These are phyloP conservation scores for Drosophila setosimentum DNA, from an alignment of 2,888 invertebrate genomes.

Conservation along the genomic window DNA sequence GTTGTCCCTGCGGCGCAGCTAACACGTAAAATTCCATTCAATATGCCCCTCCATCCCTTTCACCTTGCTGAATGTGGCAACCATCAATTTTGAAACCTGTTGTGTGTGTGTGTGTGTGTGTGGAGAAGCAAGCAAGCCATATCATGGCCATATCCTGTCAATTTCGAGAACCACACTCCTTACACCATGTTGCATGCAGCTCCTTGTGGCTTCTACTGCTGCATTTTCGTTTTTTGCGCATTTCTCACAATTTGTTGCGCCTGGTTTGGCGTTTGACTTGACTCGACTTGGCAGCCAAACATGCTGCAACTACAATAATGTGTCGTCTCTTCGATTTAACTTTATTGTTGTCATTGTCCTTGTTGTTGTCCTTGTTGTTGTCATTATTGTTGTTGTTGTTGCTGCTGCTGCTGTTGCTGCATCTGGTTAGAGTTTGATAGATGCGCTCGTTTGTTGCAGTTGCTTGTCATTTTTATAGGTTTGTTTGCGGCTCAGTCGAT, in stretches of 20 bases:
- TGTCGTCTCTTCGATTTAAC: conserved; percentile 59
- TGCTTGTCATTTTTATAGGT: conserved; percentile 79
- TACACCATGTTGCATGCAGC: conserved; percentile 28
- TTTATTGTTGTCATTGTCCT: conserved; percentile 9
- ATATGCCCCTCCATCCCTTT: conserved; percentile 2
- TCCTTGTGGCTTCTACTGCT: conserved; percentile 43
- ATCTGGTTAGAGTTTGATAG: conserved; percentile 66
- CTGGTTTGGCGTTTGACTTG: conserved; percentile 62
- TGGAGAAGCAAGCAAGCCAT: conserved; percentile 52
- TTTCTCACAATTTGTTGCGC: conserved; percentile 71
- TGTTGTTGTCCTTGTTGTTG: conserved; percentile 22
- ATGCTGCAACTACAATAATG: conserved; percentile 47
- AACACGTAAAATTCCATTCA: conserved; percentile 63
- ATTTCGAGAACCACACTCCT: conserved; percentile 55
- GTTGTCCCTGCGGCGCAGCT: conserved; percentile 64
- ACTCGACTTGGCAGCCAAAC: conserved; percentile 44
- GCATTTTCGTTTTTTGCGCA: conserved; percentile 68
- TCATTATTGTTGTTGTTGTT: conserved; percentile 7
- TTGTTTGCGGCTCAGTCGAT: conserved; percentile 70
- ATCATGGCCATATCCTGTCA: conserved; percentile 78
- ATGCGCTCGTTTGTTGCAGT: conserved; percentile 81
- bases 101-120: conserved; percentile 5
- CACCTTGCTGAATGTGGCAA: conserved; percentile 26
- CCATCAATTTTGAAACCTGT: conserved; percentile 49
- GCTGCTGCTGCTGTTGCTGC: conserved; percentile 22